Conservation (phyloP, 1,140 invertebrate genomes). For the Monomorium pharaonis region DNA sequence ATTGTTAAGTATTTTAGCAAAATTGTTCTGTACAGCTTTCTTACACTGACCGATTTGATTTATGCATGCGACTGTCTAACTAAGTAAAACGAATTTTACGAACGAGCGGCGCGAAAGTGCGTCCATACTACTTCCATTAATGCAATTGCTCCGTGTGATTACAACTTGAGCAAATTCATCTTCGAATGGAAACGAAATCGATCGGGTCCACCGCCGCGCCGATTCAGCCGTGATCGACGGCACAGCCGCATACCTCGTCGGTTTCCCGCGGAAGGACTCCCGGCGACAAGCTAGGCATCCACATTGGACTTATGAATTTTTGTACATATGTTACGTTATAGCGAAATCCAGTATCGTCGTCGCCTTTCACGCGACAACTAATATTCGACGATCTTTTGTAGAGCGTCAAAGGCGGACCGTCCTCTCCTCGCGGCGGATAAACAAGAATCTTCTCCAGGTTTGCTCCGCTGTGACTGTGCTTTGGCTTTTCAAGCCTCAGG, state of each 20-base stretch:
- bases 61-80: not conserved
- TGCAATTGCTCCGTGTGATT: constrained; percentile 14
- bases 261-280: not conserved
- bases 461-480: not conserved
- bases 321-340: constrained; percentile 77
- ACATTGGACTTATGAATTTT: constrained; percentile 71
- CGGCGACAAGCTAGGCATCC: constrained; percentile 76
- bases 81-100: constrained; percentile 7
- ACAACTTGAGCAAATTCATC: constrained; percentile 10
- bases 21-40: not conserved
- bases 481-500: constrained; percentile 59
- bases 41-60: not conserved
- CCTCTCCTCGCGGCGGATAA: constrained; percentile 72
- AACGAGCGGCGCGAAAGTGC: not conserved
- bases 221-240: constrained; percentile 64
- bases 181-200: constrained; percentile 2
- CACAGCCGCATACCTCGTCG: constrained; percentile 31
- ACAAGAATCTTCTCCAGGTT: constrained; percentile 72
- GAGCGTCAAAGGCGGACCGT: constrained; percentile 73
- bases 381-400: constrained; percentile 77
- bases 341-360: constrained; percentile 65
- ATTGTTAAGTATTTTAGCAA: no score
- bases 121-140: not conserved
- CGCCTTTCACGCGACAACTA: constrained; percentile 70
- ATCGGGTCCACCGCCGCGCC: not conserved